A percentile compares a stretch with the other conserved stretches of the same genome.
Evolutionary conservation across 2,888 invertebrate genomes (phyloP).

Genomic region (Erebia palarica): DNA sequence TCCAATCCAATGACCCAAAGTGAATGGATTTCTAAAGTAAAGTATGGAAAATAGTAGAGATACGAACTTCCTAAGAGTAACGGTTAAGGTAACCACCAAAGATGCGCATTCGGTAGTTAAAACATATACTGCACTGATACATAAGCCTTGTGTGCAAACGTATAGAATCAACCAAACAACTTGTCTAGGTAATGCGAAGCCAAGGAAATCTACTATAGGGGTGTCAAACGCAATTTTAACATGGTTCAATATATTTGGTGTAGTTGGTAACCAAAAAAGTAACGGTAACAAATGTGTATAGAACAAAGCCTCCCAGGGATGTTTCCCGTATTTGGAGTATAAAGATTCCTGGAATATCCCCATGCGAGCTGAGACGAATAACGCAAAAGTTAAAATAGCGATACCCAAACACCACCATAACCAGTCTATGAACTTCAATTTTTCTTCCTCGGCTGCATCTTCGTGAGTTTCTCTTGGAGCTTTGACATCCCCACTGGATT

Average conservation of each 20-base stretch:
- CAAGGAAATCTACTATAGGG: conserved; percentile 83
- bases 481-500: conserved; percentile 89
- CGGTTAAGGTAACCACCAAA: conserved; percentile 96
- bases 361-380: conserved; percentile 97
- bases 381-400: conserved; percentile 90
- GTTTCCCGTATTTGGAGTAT: conserved; percentile 92
- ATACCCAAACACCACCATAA: conserved; percentile 89
- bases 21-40: conserved; percentile 97
- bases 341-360: conserved; percentile 96
- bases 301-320: conserved; percentile 93
- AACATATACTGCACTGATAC: conserved; percentile 97
- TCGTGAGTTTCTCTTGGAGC: conserved; percentile 73
- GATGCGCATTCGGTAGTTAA: conserved; percentile 97
- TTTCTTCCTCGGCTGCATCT: conserved; percentile 69
- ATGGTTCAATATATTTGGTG: conserved; percentile 90
- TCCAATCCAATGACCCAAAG: conserved; percentile 94
- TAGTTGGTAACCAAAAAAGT: conserved; percentile 92
- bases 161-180: conserved; percentile 91
- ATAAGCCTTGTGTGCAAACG: conserved; percentile 93
- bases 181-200: conserved; percentile 86
- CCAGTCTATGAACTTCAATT: conserved; percentile 71
- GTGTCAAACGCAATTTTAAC: conserved; percentile 87
- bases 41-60: conserved; percentile 97
- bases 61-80: conserved; percentile 97
- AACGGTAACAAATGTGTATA: conserved; percentile 95